phyloP scores from a whole-genome alignment of 64 coral and sea anemone species.

The Catalaphyllia jardinei region DNA sequence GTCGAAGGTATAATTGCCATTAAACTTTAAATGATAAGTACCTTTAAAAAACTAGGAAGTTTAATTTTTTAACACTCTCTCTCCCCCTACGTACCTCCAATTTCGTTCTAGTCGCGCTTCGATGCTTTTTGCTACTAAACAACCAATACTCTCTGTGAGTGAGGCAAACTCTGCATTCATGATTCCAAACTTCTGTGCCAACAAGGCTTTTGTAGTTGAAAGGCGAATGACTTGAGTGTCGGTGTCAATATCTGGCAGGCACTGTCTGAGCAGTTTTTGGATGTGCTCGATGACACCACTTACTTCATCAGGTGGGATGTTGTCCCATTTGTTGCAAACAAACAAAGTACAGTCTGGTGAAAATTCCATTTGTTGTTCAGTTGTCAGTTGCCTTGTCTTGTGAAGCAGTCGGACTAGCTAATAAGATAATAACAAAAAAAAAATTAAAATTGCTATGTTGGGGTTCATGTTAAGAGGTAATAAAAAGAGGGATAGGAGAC shows the following conservation, averaged over 20 bases:
- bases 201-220: constrained; percentile 39
- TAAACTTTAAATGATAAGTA: too few species aligned
- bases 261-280: background rate
- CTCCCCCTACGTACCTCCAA: constrained; percentile 23
- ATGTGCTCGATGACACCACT: constrained; percentile 13
- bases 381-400: constrained; percentile 28
- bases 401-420: constrained; percentile 39
- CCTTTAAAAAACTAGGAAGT: too few species aligned
- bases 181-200: background rate
- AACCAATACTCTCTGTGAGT: constrained; percentile 8
- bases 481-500: too few species aligned
- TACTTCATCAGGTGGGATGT: constrained; percentile 5
- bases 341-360: constrained; percentile 32
- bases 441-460: too few species aligned
- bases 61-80: too few species aligned
- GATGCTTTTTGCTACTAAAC: constrained; percentile 27
- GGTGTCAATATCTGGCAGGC: constrained; percentile 25
- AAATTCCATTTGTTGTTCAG: constrained; percentile 30
- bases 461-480: too few species aligned
- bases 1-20: too few species aligned
- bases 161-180: constrained; percentile 20
- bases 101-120: constrained; percentile 19
- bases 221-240: constrained; percentile 23
- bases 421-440: too few species aligned
- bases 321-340: constrained; percentile 43